Evolutionary conservation across 37 sponge, comb jelly and placozoan genomes (phyloP), one percentile per base, ranked within the genome.

Genomic region (Spongia lamella): DNA sequence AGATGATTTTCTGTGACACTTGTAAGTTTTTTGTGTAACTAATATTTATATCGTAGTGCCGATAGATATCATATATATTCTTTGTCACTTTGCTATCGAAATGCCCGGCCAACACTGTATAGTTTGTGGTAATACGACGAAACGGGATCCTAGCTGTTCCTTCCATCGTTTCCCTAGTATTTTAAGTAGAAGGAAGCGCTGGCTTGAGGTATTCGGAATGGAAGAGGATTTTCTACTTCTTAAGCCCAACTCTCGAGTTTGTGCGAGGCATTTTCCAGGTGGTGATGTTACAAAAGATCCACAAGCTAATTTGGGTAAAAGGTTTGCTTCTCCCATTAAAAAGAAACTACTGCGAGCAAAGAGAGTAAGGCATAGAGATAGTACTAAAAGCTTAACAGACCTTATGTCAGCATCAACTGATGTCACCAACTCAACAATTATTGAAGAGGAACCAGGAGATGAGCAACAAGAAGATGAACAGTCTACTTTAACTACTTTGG

Each of bases 311-410:
- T 33, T 66, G 26, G 83, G 71, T 27, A 80, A 70, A 36, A 32
- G 81, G 21, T 79, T 79, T 69, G 69, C 70, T 21, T 79, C 80
- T 37, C 80, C 71, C 2, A 76, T 76, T 22, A 61, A 43, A 43
- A 43, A 76, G 57, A 38, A 61, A 54, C 22, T 47, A 21, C 50
- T 7, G 14, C 36, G 70, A 21, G 47, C 49, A 68, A 39, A 68
- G 47, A 47, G 70, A 34, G 47, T 50, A 39, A 68, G 16, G 36
- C 50, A 7, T 19, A 39, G 70, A 68, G 9, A 20, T 7, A 26
- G 36, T 64, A 39, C 21, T 40, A 24, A 68, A 68, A 38, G 2
- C 24, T 3, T 34, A 40, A 13, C 47, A 5, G 9, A 5, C 9
- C 5, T 43, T 43, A 43, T 5, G 7, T 13, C 47, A 13, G 47